Evolutionary conservation across 2,888 invertebrate species (phyloP).

Genomic region (Platycheirus rosarum): DNA sequence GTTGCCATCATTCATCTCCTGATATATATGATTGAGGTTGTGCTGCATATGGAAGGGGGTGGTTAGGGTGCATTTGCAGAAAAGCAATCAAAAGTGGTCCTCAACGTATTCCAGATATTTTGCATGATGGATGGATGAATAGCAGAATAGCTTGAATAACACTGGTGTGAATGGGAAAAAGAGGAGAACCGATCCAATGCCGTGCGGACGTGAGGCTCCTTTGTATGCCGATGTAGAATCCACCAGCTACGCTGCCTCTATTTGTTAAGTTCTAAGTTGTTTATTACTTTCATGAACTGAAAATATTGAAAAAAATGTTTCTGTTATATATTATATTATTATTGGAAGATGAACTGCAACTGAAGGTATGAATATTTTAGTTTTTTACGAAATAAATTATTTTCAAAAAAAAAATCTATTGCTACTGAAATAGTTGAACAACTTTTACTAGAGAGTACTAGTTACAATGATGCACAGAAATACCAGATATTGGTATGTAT

Average conservation of each 20-base stretch:
- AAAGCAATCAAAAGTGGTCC: slow-evolving; percentile 72
- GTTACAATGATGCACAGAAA: no score
- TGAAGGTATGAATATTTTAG: no score
- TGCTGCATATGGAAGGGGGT: neutral
- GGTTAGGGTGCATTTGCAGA: slow-evolving; percentile 39
- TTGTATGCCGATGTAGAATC: slow-evolving; percentile 18
- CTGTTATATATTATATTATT: no score
- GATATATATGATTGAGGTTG: neutral
- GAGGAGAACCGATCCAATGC: neutral
- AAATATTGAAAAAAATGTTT: slow-evolving; percentile 14
- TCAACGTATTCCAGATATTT: slow-evolving; percentile 73
- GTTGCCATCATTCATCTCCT: slow-evolving; percentile 10
- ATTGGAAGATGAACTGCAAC: no score
- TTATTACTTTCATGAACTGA: slow-evolving; percentile 58
- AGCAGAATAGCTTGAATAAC: slow-evolving; percentile 61
- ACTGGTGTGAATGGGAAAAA: slow-evolving; percentile 15
- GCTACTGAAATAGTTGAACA: no score
- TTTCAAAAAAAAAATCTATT: no score
- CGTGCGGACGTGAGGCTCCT: slow-evolving; percentile 34
- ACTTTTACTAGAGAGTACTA: no score
- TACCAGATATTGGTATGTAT: no score
- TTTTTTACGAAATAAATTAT: no score
- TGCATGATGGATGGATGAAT: slow-evolving; percentile 55
- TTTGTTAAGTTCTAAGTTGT: slow-evolving; percentile 38
- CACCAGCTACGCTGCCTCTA: slow-evolving; percentile 9